Evolutionary conservation across 2,797 vertebrate species (phyloP).

Genomic region (Clamator glandarius): DNA sequence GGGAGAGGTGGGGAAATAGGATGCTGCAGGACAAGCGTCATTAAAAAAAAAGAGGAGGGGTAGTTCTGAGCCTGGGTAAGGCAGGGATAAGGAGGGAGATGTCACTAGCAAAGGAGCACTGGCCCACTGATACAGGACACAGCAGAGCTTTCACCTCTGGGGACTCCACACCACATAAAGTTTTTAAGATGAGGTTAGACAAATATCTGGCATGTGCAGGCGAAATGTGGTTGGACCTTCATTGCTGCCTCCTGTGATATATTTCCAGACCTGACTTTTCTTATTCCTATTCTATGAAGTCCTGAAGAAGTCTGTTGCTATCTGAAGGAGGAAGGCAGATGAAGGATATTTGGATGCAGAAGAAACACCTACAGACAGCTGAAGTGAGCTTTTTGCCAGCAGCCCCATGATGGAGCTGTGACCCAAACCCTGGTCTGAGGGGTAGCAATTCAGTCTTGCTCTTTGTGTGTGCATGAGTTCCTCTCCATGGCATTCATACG

Average conservation of each 20-base stretch:
- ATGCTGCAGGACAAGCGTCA: no score
- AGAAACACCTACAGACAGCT: not conserved
- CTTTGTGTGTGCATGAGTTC: not conserved
- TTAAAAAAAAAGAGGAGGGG: no score
- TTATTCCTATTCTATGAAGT: not conserved
- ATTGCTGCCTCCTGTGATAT: fast-evolving
- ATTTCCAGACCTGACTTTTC: not conserved
- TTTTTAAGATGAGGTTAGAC: not conserved
- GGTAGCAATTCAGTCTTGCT: not conserved
- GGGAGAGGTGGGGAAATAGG: no score
- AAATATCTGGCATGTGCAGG: not conserved
- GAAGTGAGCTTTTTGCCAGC: not conserved
- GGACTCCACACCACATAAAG: fast-evolving
- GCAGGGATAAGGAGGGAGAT: not conserved
- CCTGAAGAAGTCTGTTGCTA: not conserved
- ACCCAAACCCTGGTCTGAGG: not conserved
- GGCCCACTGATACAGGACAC: no score
- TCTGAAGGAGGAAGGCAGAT: not conserved
- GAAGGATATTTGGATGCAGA: not conserved
- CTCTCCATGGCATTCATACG: not conserved
- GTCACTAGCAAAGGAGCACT: not conserved
- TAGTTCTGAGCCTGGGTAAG: not conserved
- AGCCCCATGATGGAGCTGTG: not conserved
- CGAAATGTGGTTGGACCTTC: not conserved
- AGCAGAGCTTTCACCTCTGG: fast-evolving